These are phyloP conservation scores for Cetoscarus ocellatus DNA, from an alignment of 2,797 vertebrate species.

Conservation along the genomic window DNA sequence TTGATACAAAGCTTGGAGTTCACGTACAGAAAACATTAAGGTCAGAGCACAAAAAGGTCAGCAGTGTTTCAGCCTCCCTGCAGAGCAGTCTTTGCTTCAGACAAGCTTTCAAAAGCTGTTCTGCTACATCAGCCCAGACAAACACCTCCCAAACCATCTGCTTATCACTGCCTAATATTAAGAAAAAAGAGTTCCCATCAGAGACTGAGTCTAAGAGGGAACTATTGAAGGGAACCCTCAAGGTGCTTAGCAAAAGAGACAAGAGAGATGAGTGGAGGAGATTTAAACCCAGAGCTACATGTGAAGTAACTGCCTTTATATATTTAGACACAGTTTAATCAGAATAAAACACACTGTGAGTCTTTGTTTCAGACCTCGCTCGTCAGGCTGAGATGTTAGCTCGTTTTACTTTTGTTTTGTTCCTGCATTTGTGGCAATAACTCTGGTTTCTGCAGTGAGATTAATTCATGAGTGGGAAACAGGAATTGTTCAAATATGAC, in stretches of 20 bases:
- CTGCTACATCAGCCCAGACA: conserved; percentile 41
- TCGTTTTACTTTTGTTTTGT: background rate
- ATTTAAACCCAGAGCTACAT: conserved; percentile 3
- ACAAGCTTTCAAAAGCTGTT: conserved; percentile 36
- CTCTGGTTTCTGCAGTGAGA: background rate
- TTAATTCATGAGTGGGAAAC: background rate
- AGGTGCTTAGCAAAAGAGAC: conserved; percentile 24
- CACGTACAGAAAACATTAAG: background rate
- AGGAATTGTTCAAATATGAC: background rate
- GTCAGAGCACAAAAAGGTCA: conserved; percentile 16
- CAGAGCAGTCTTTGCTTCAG: conserved; percentile 1
- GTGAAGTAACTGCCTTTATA: background rate
- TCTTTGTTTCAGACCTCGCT: background rate
- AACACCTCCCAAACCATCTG: conserved; percentile 54
- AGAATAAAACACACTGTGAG: background rate
- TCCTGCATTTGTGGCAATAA: background rate
- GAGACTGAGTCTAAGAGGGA: conserved; percentile 32
- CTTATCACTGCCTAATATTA: conserved; percentile 48
- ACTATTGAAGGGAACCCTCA: conserved; percentile 46
- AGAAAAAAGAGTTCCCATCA: conserved; percentile 34
- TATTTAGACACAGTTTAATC: background rate
- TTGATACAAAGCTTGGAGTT: conserved; percentile 1
- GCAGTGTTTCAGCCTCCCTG: conserved; percentile 6
- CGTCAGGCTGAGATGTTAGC: background rate
- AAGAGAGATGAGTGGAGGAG: background rate